Base-by-base conservation (phyloP, 2,888 invertebrate genomes). In the Camponotus fellah region DNA sequence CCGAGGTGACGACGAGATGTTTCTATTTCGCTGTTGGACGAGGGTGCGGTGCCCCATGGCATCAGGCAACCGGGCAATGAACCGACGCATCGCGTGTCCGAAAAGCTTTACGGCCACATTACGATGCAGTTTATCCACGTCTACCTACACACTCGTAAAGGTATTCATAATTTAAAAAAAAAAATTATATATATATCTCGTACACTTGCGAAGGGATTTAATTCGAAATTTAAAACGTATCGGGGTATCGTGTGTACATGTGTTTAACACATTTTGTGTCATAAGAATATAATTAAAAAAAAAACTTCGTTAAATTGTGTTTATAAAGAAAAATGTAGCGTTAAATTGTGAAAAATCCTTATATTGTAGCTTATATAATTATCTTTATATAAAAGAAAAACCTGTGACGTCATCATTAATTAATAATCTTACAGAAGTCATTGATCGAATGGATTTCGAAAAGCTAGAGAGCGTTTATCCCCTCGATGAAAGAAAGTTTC, bases 1-100 rank as follows among this genome's bases (percentile, higher is more conserved):
- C 26, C 82, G 58, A 89, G 85, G 86, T 77, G 89, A 88, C 82
- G 89, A 88, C 86, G 87, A 89, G 88, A 90, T 86, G 87, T 85
- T 88, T 88, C 88, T 62, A 69, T 82, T 58, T 71, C 46, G 80
- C 82, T 83, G 88, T 85, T 88, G 69, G 46, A 76, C 83, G 83
- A 84, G 89, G 90, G 90, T 86, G 84, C 80, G 26, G 26, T 26
- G 77, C 26, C 65, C 68, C 56, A n/a, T 34, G 43, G 10, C 43
- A 65, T 43, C 69, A 53, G 60, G 64, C 34, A 43, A 26, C 26
- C 10, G 60, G 43, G 49, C 71, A 60, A 56, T 58, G 64, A 74
- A 69, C 80, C 56, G 65, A 17, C 46, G 58, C 81, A 72, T 76
- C 76, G 68, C 65, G 76, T 37, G 56, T 66, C 79, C 65, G 10